Percentiles rank a stretch among this genome's conserved stretches.
These are phyloP conservation scores for Drosophila pegasa DNA, from an alignment of 2,888 invertebrate species.

Conservation along the genomic window DNA sequence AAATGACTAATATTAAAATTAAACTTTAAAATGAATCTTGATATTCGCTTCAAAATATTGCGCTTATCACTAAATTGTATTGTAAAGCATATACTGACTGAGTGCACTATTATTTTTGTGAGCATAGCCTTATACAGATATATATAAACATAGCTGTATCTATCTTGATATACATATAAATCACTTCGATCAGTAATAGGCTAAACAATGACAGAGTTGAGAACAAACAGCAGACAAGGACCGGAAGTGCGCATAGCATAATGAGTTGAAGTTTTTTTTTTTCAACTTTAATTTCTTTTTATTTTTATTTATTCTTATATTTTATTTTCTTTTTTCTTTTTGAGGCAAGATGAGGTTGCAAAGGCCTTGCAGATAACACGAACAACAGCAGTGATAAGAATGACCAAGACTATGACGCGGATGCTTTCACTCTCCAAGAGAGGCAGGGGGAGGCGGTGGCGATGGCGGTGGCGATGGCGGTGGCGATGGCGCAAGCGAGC, in stretches of 20 bases:
- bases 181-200: conserved; percentile 20
- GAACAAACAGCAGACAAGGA: conserved; percentile 13
- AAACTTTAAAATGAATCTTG: too few species aligned
- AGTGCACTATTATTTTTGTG: too few species aligned
- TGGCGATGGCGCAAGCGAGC: neutral
- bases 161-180: neutral
- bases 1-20: too few species aligned
- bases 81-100: too few species aligned
- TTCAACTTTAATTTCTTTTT: conserved; percentile 1
- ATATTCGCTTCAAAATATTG: too few species aligned
- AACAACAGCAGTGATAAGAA: conserved; percentile 53
- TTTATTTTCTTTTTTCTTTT: conserved; percentile 5
- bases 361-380: conserved; percentile 50
- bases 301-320: conserved; percentile 15
- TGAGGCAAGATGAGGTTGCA: conserved; percentile 37
- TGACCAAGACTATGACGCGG: conserved; percentile 18
- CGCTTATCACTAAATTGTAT: too few species aligned
- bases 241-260: conserved; percentile 64
- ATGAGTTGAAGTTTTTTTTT: conserved; percentile 41
- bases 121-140: too few species aligned
- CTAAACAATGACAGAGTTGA: conserved; percentile 26
- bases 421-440: conserved; percentile 40
- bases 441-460: neutral
- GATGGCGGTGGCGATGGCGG: neutral
- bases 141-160: too few species aligned